These are phyloP conservation scores for Sorex araneus DNA, from an alignment of 2,113 vertebrate genomes.

Conservation along the genomic window DNA sequence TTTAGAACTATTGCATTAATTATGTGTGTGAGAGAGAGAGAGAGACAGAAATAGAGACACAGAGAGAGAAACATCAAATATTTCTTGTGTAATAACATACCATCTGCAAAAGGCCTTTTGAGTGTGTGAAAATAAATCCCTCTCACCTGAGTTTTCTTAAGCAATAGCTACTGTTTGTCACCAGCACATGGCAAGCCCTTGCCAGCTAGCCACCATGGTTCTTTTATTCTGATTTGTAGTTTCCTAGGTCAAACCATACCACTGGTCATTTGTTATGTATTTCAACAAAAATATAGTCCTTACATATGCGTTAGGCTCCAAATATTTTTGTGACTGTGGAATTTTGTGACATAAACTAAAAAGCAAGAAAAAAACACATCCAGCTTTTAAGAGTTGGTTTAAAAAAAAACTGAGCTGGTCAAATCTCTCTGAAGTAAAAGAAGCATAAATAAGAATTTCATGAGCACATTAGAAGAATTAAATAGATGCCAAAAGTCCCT, in stretches of 20 bases:
- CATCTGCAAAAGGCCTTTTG: background rate
- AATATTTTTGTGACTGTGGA: background rate
- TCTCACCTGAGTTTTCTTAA: background rate
- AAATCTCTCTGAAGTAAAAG: slow-evolving; percentile 12
- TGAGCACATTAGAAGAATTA: slow-evolving; percentile 22
- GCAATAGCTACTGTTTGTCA: slow-evolving; percentile 8
- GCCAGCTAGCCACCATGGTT: background rate
- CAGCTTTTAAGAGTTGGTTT: slow-evolving; percentile 41
- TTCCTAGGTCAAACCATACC: slow-evolving; percentile 18
- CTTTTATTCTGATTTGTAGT: slow-evolving; percentile 21
- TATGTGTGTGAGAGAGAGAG: too few species aligned
- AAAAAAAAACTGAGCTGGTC: slow-evolving; percentile 47
- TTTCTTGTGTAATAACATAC: background rate
- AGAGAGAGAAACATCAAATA: background rate
- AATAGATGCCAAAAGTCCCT: slow-evolving; percentile 51
- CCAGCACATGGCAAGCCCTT: background rate
- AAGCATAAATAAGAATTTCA: slow-evolving; percentile 21
- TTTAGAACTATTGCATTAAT: background rate
- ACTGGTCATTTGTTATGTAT: background rate
- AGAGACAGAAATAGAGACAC: background rate
- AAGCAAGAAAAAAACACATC: slow-evolving; percentile 38
- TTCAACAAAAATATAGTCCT: slow-evolving; percentile 34
- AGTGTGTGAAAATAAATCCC: background rate
- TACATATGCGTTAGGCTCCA: slow-evolving; percentile 1
- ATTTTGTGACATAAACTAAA: slow-evolving; percentile 48